These are phyloP conservation scores for Onychorhynchus coronatus DNA, from an alignment of 2,113 vertebrate species.

Conservation along the genomic window DNA sequence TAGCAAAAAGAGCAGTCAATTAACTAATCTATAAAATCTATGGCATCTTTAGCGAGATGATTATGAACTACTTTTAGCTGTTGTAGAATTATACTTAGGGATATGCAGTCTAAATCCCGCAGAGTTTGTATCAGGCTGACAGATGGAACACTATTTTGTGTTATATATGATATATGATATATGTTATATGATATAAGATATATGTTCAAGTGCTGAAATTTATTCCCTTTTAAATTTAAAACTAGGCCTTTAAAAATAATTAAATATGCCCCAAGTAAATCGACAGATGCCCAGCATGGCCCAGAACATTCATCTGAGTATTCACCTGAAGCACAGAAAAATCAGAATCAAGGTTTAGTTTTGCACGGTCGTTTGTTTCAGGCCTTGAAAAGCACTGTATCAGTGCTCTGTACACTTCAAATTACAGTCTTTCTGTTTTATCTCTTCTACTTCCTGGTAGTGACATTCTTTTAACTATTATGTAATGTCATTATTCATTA, in stretches of 20 bases:
- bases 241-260: neutral
- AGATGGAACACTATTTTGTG: neutral
- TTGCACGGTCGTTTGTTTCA: neutral
- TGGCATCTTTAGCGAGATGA: neutral
- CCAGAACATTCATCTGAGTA: neutral
- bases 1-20: neutral
- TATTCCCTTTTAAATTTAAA: neutral
- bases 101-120: neutral
- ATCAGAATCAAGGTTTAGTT: neutral
- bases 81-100: neutral
- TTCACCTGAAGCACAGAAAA: neutral
- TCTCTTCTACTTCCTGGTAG: neutral
- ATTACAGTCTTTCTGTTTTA: neutral
- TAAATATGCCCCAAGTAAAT: neutral
- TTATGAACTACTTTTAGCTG: neutral
- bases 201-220: neutral
- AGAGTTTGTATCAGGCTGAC: neutral
- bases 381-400: accelerated
- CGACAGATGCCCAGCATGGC: accelerated
- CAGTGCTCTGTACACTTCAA: neutral
- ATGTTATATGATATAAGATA: no score
- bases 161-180: no score
- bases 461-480: neutral
- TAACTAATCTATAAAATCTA: neutral
- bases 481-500: neutral